Evolutionary conservation across 1,140 invertebrate genomes (phyloP), one percentile per base, ranked within the genome.

Genomic region (Adoxophyes honmai): DNA sequence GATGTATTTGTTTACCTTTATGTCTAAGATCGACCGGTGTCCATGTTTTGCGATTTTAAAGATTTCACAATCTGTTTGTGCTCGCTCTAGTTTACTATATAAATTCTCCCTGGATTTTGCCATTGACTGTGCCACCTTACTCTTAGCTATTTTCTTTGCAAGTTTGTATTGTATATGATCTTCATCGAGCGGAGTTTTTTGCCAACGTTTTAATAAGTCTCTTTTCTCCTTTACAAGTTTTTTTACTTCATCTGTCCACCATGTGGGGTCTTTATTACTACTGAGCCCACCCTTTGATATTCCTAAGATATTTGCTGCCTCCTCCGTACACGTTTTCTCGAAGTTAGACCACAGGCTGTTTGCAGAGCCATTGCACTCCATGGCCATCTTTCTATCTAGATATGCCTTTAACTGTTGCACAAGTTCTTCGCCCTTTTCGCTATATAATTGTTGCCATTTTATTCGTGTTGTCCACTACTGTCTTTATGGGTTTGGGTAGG

Each of bases 231-330:
- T 33, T 4, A 53, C 11, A 36, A 10, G 4, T 35, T 13, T 10
- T 53, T 53, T 53, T 13, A 53, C 14, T n/a, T 37, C 11, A 8
- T 53, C 52, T 11, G 34, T 35, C 52, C 52, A 53, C 52, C 52
- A 53, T 16, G 11, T 35, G 5, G 52, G 34, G n/a, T 53, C 52
- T 10, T 36, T 53, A 6, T 36, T 36, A 1, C 13, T 37, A 8
- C 21, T 37, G 1, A 54, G 34, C 9, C 7, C 34, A 6, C 21
- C 21, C n/a, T n/a, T n/a, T n/a, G n/a, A n/a, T n/a, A n/a, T n/a
- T n/a, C n/a, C n/a, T n/a, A n/a, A n/a, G n/a, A n/a, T n/a, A 4
- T 11, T 52, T 4, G 2, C 21, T n/a, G n/a, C 11, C n/a, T 52
- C 5, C 5, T n/a, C 4, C 11, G n/a, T 9, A 52, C 18, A 21